Evolutionary conservation across 2,888 invertebrate species (phyloP).

Genomic region (Neoscelio sp.): DNA sequence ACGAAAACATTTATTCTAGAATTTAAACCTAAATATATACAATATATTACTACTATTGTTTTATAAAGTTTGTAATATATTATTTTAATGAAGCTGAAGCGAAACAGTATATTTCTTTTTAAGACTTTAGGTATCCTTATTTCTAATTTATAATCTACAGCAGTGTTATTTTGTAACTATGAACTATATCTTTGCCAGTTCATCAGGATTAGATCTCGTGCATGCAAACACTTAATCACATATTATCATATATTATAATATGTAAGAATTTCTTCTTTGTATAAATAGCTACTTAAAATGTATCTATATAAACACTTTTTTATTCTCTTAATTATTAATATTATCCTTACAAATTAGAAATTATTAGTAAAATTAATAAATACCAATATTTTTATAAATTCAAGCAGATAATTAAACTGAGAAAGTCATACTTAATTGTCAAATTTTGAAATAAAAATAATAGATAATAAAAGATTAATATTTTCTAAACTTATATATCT

Average conservation of each 20-base stretch:
- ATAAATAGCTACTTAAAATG: conserved; percentile 17
- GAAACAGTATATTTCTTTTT: background rate
- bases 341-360: background rate
- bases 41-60: background rate
- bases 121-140: background rate
- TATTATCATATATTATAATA: conserved; percentile 38
- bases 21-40: background rate
- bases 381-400: too few species aligned
- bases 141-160: background rate
- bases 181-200: conserved; percentile 11
- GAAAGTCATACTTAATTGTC: too few species aligned
- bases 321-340: conserved; percentile 10
- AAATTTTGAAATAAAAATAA: background rate
- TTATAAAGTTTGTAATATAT: too few species aligned
- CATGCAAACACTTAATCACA: conserved; percentile 26
- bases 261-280: conserved; percentile 16
- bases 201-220: conserved; percentile 26
- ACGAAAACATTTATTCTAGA: background rate
- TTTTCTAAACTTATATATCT: background rate
- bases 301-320: conserved; percentile 5
- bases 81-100: background rate
- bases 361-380: too few species aligned
- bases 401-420: too few species aligned
- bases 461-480: background rate
- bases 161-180: background rate